Percentiles rank a stretch among this genome's conserved stretches.
Evolutionary conservation across 92 coral and sea anemone species (phyloP).

Genomic region (Epizoanthus illoricatus): DNA sequence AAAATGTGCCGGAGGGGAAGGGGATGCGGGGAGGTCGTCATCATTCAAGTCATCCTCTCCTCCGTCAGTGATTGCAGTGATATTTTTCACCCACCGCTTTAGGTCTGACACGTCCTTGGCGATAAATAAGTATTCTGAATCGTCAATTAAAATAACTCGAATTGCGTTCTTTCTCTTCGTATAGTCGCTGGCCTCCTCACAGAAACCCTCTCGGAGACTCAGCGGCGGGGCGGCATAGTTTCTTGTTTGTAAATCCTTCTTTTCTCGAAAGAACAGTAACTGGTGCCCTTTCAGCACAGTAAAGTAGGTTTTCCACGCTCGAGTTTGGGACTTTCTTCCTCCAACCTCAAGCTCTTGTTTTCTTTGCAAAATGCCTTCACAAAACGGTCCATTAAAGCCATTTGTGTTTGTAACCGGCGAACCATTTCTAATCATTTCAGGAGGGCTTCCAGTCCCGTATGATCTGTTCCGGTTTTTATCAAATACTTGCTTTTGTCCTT

Average conservation of each 20-base stretch:
- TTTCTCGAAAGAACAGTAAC: conserved; percentile 72
- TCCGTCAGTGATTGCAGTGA: conserved; percentile 36
- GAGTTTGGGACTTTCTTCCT: conserved; percentile 61
- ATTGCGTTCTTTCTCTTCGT: conserved; percentile 63
- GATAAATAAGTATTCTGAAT: conserved; percentile 77
- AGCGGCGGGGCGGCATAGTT: conserved; percentile 69
- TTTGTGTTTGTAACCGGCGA: conserved; percentile 28
- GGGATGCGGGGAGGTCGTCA: conserved; percentile 44
- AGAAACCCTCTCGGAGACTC: conserved; percentile 64
- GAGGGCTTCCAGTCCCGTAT: conserved; percentile 30
- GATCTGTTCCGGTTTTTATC: conserved; percentile 27
- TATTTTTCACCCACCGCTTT: conserved; percentile 65
- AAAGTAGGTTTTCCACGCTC: conserved; percentile 87
- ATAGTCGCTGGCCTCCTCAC: conserved; percentile 60
- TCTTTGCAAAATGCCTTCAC: conserved; percentile 80
- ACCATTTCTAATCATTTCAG: conserved; percentile 44
- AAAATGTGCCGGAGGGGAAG: conserved; percentile 54
- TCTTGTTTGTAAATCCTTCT: conserved; percentile 55
- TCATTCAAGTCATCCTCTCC: conserved; percentile 23
- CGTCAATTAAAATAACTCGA: conserved; percentile 68
- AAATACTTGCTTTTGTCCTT: conserved; percentile 16
- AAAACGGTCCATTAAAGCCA: conserved; percentile 19
- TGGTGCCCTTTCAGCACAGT: conserved; percentile 68
- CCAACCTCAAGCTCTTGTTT: conserved; percentile 85
- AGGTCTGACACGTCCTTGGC: conserved; percentile 65